These are phyloP conservation scores for Eurytoma adleriae DNA, from an alignment of 2,888 invertebrate genomes.

Conservation along the genomic window DNA sequence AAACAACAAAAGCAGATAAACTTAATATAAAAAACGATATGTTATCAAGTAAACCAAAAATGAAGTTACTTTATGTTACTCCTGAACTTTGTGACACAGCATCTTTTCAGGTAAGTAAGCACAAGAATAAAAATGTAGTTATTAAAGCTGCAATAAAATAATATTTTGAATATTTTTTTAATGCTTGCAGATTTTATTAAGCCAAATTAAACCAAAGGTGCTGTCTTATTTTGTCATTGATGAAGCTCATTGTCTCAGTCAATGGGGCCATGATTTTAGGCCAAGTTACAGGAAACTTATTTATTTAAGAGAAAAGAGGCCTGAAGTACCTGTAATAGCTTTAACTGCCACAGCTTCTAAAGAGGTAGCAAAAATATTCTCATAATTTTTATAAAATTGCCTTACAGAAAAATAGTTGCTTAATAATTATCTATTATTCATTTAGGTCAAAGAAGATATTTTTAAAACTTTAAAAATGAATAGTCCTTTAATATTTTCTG, in stretches of 20 bases:
- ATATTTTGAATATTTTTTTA: slow-evolving; percentile 3
- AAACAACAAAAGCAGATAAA: slow-evolving; percentile 87
- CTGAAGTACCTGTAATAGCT: slow-evolving; percentile 87
- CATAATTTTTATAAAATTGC: neutral
- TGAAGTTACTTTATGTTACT: slow-evolving; percentile 94
- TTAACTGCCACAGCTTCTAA: slow-evolving; percentile 96
- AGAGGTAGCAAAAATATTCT: slow-evolving; percentile 73
- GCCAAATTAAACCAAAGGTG: slow-evolving; percentile 45
- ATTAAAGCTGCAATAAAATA: neutral
- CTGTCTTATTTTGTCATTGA: slow-evolving; percentile 95
- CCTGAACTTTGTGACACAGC: slow-evolving; percentile 94
- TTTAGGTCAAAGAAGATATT: slow-evolving; percentile 81
- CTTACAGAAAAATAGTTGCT: neutral
- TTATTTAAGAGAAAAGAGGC: slow-evolving; percentile 80
- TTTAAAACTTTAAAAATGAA: slow-evolving; percentile 83
- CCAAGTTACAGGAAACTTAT: slow-evolving; percentile 96
- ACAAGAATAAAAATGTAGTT: neutral
- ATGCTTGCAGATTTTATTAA: slow-evolving; percentile 55
- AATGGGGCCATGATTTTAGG: slow-evolving; percentile 99
- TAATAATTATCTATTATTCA: slow-evolving; percentile 17
- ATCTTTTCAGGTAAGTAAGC: slow-evolving; percentile 67
- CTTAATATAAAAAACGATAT: slow-evolving; percentile 88
- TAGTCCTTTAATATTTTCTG: slow-evolving; percentile 86
- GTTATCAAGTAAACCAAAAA: slow-evolving; percentile 81
- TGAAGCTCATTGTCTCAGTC: slow-evolving; percentile 98